Evolutionary conservation across 2,113 vertebrate species (phyloP), one percentile per base, ranked within the genome.

Genomic region (Plotosus lineatus): DNA sequence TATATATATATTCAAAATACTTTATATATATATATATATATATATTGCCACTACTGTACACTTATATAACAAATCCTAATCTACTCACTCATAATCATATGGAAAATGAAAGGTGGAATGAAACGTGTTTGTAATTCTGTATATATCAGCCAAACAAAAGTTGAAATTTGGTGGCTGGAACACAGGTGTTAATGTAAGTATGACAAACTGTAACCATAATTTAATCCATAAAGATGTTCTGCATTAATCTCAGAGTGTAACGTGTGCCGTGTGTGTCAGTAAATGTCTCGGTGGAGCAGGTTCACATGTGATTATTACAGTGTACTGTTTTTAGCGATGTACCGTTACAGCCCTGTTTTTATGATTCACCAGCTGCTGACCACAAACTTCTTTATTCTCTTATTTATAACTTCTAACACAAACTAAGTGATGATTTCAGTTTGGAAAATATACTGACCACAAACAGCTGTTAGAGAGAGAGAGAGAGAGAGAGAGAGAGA

Each of bases 381-480:
- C 73, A 42, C 36, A 56, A 75, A 75, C 33, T 75, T 50, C 73
- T 75, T 75, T 75, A 55, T 75, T 75, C 51, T 75, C 53, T 75
- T 75, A 75, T 75, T 75, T 75, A 56, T 55, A 75, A 75, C 73
- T 42, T 75, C 73, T 75, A 23, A 55, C 33, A 56, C 33, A 75
- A 74, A 75, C 72, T 26, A n/a, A 75, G 33, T 56, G 33, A 75
- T 56, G 51, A 75, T 23, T 8, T 56, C 72, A 55, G 33, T 55
- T 55, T 75, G 72, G 51, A 75, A 75, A 75, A 75, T 56, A 40
- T 42, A 56, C 51, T 56, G 73, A 75, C 73, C 73, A 55, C 73
- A 56, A 75, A 38, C 73, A 75, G 51, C 73, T 75, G 73, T 56
- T 40, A 26, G 0, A 75, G 19, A 36, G 72, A 26, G 21, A 55